phyloP scores from a whole-genome alignment of 1,140 invertebrate species.

The Panagrolaimus sp. region DNA sequence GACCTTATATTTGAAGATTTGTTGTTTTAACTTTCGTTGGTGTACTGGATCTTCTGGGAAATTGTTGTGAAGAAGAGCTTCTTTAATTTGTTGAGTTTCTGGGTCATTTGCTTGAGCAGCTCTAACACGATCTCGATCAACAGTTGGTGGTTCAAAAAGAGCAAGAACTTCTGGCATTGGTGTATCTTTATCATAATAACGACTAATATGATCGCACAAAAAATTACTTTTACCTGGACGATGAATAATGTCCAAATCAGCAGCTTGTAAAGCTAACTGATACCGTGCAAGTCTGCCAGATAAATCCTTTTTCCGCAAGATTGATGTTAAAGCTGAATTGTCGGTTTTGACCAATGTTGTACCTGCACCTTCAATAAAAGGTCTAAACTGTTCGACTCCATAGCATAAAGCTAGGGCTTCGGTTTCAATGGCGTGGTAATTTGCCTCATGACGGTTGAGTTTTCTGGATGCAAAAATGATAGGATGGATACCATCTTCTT shows the following conservation, averaged over 20 bases:
- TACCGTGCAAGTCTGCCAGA: conserved; percentile 2
- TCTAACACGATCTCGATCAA: not conserved
- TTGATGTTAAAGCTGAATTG: conserved; percentile 11
- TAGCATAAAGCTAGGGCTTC: conserved; percentile 21
- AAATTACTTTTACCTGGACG: conserved; percentile 19
- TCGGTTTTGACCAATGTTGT: conserved; percentile 1
- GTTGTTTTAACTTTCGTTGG: not conserved
- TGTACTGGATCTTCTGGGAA: too few species aligned
- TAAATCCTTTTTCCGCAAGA: conserved; percentile 10
- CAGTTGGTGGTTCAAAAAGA: not conserved
- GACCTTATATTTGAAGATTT: conserved; percentile 11
- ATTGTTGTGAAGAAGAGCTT: conserved; percentile 1
- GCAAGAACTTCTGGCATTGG: not conserved
- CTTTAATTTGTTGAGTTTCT: not conserved
- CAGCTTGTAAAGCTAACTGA: conserved; percentile 1
- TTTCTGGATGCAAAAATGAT: conserved; percentile 17
- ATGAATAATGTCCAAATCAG: conserved; percentile 22
- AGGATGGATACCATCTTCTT: conserved; percentile 30
- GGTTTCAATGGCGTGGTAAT: not conserved
- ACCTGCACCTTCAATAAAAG: not conserved
- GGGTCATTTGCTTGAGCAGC: not conserved
- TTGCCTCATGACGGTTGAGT: conserved; percentile 15
- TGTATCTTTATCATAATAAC: conserved; percentile 5
- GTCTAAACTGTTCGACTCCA: not conserved
- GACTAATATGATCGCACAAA: conserved; percentile 26